Percentiles rank a stretch among this genome's conserved stretches.
phyloP scores from a whole-genome alignment of 1,140 invertebrate genomes.

The Ips nitidus region DNA sequence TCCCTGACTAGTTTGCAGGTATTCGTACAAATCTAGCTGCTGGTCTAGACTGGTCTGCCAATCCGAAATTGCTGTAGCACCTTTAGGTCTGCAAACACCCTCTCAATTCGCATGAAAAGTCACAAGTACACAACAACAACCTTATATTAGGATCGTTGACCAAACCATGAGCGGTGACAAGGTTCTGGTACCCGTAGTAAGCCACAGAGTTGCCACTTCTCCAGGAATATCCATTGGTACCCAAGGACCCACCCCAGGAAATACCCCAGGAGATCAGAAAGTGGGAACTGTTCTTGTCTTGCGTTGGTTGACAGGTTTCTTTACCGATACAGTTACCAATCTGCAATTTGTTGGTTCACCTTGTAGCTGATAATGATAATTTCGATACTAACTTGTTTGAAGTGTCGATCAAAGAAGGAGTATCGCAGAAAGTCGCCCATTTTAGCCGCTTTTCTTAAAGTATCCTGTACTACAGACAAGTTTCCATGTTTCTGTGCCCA shows the following conservation, averaged over 20 bases:
- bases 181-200: constrained; percentile 32
- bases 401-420: constrained; percentile 32
- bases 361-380: not conserved
- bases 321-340: constrained; percentile 27
- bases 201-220: constrained; percentile 9
- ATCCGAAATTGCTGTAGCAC: constrained; percentile 19
- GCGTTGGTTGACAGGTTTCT: constrained; percentile 14
- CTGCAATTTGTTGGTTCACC: not conserved
- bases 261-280: constrained; percentile 33
- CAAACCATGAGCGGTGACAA: constrained; percentile 23
- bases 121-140: not conserved
- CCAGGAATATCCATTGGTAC: constrained; percentile 21
- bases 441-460: constrained; percentile 26
- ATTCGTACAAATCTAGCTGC: constrained; percentile 32
- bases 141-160: constrained; percentile 18
- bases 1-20: constrained; percentile 23
- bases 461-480: constrained; percentile 14
- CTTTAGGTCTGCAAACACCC: constrained; percentile 18
- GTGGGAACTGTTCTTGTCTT: constrained; percentile 26
- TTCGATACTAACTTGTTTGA: constrained; percentile 14
- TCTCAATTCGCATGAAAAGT: not conserved
- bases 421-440: constrained; percentile 35
- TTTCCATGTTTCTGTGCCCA: constrained; percentile 23
- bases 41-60: constrained; percentile 21
- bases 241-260: constrained; percentile 27